Evolutionary conservation across 2,797 vertebrate genomes (phyloP).

Genomic region (Bradypus variegatus): DNA sequence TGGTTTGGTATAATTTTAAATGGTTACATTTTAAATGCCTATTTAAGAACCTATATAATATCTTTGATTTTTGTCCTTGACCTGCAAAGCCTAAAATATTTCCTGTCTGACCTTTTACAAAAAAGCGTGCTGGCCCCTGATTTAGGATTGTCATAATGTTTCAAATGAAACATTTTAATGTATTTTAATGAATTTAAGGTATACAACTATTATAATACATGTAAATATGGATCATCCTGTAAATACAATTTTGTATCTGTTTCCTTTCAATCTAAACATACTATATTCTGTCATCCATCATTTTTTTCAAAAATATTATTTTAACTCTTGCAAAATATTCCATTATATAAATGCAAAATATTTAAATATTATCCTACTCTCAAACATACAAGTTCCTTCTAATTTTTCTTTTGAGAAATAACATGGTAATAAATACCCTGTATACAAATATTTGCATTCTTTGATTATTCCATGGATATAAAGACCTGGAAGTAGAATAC

Average conservation of each 20-base stretch:
- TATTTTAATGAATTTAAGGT: not conserved
- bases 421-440: not conserved
- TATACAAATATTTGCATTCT: not conserved
- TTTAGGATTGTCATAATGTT: not conserved
- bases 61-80: not conserved
- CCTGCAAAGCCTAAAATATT: not conserved
- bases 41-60: not conserved
- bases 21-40: not conserved
- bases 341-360: not conserved
- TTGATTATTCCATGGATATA: not conserved
- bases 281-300: not conserved
- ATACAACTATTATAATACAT: not conserved
- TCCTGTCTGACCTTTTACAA: not conserved
- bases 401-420: not conserved
- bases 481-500: not conserved
- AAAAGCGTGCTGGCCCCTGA: not conserved
- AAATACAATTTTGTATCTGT: not conserved
- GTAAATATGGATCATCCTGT: not conserved
- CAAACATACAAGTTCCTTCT: not conserved
- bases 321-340: not conserved
- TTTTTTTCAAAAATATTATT: slow-evolving; percentile 2
- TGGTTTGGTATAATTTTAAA: not conserved
- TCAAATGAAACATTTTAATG: not conserved
- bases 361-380: not conserved
- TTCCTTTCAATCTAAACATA: not conserved